Evolutionary conservation across 2,113 vertebrate genomes (phyloP).

Genomic region (Regulus satrapa): DNA sequence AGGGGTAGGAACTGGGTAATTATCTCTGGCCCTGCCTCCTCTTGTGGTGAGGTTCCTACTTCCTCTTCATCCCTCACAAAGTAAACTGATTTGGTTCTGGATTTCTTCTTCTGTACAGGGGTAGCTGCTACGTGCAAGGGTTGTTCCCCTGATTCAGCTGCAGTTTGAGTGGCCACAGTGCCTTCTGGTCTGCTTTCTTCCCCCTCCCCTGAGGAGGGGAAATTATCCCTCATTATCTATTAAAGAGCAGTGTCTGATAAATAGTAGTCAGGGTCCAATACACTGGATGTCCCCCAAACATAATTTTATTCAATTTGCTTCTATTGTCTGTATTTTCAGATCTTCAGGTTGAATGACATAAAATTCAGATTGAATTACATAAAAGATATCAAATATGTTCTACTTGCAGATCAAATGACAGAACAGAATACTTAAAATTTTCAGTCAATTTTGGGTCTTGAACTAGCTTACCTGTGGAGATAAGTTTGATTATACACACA

Average conservation of each 20-base stretch:
- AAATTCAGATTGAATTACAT: too few species aligned
- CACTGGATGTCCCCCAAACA: neutral
- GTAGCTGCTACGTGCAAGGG: neutral
- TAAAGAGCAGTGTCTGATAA: neutral
- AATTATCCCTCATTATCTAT: too few species aligned
- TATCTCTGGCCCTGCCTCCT: neutral
- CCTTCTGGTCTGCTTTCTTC: neutral
- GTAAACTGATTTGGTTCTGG: neutral
- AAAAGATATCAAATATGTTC: neutral
- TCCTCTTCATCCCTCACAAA: neutral
- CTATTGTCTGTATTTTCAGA: neutral
- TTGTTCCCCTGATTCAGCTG: neutral
- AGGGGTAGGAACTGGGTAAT: neutral
- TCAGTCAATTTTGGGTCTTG: neutral
- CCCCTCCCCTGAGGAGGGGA: too few species aligned
- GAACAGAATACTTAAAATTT: neutral
- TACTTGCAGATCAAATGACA: neutral
- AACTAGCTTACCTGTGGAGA: neutral
- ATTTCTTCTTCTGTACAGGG: neutral
- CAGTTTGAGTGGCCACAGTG: neutral
- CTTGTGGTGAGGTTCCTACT: neutral
- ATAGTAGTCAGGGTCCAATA: too few species aligned
- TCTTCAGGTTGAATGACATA: neutral
- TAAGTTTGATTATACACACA: neutral
- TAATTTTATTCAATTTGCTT: neutral